These are phyloP conservation scores for Acanthosepion pharaonis DNA, from an alignment of 2,888 invertebrate genomes.

Conservation along the genomic window DNA sequence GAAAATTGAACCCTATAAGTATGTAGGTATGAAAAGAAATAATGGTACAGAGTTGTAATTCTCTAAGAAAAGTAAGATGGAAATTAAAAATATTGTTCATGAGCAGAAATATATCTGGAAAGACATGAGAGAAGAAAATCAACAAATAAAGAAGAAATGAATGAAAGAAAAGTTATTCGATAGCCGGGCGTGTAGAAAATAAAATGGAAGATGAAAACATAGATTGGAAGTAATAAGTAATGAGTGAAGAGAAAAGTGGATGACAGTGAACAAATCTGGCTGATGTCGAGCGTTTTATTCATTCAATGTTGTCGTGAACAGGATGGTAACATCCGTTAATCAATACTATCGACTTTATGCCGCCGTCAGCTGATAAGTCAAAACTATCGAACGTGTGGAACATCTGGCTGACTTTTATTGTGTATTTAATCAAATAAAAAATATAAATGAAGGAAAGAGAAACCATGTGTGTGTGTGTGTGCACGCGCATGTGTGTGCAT, in stretches of 20 bases:
- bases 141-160: neutral
- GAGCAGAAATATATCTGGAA: too few species aligned
- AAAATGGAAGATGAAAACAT: neutral
- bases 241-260: neutral
- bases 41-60: neutral
- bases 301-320: neutral
- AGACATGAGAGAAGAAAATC: too few species aligned
- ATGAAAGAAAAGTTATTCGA: neutral
- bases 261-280: neutral
- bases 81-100: too few species aligned
- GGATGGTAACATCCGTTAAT: neutral
- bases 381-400: constrained; percentile 22
- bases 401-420: neutral
- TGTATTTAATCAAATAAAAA: neutral
- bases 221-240: neutral
- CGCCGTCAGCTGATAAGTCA: neutral
- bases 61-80: neutral
- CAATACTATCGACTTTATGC: neutral
- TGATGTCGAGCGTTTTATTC: neutral
- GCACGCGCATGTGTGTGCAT: too few species aligned
- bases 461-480: too few species aligned
- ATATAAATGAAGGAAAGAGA: neutral
- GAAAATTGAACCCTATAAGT: neutral
- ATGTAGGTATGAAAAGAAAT: neutral
- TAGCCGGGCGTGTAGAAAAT: neutral